phyloP scores from a whole-genome alignment of 2,888 invertebrate species.

The Nymphalis c-album region DNA sequence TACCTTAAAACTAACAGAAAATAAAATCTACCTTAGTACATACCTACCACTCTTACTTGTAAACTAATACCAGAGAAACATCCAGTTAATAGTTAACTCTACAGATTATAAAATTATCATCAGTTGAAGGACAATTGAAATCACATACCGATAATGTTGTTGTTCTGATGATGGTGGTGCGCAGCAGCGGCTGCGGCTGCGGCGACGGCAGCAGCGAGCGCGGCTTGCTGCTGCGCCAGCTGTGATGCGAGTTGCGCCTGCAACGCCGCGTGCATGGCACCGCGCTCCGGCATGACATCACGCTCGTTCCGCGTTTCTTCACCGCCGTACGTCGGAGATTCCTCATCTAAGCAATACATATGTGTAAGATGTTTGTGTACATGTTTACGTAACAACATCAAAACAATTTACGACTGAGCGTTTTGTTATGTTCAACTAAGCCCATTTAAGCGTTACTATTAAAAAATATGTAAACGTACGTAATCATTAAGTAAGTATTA shows the following conservation, averaged over 20 bases:
- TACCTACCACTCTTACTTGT: too few species aligned
- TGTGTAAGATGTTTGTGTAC: background rate
- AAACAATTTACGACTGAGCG: too few species aligned
- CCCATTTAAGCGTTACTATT: too few species aligned
- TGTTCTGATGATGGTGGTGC: slow-evolving; percentile 82
- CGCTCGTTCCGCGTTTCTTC: slow-evolving; percentile 72
- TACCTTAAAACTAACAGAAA: too few species aligned
- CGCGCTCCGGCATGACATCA: slow-evolving; percentile 50
- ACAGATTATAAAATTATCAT: background rate
- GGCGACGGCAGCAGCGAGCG: slow-evolving; percentile 78
- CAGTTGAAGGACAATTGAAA: too few species aligned
- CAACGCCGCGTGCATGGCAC: slow-evolving; percentile 73
- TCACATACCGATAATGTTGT: slow-evolving; percentile 81
- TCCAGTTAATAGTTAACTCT: too few species aligned
- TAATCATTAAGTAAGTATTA: too few species aligned
- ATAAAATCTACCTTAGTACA: too few species aligned
- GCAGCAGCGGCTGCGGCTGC: slow-evolving; percentile 83
- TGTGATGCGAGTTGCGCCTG: slow-evolving; percentile 84
- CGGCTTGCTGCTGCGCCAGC: slow-evolving; percentile 82
- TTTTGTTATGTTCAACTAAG: too few species aligned
- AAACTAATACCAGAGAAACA: too few species aligned
- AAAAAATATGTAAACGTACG: too few species aligned
- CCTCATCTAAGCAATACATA: slow-evolving; percentile 69
- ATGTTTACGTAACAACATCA: too few species aligned
- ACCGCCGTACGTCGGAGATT: slow-evolving; percentile 58